Evolutionary conservation across 1,140 invertebrate species (phyloP).

Genomic region (Cydia amplana): DNA sequence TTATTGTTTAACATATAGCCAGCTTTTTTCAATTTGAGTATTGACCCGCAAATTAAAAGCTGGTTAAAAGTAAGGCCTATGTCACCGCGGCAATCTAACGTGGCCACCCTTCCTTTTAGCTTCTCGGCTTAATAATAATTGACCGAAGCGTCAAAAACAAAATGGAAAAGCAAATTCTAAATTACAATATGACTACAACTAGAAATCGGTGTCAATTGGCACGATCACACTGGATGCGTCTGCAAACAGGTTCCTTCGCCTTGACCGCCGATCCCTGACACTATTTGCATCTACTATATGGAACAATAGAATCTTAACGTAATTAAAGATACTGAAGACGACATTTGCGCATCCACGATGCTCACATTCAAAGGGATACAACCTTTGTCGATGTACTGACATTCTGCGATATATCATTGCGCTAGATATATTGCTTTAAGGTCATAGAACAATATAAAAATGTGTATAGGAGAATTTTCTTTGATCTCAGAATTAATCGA

Average conservation of each 20-base stretch:
- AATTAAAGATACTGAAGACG: constrained; percentile 34
- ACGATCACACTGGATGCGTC: constrained; percentile 1
- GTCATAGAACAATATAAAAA: constrained; percentile 5
- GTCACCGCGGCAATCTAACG: too few relatives aligned
- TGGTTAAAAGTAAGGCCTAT: too few relatives aligned
- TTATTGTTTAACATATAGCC: too few relatives aligned
- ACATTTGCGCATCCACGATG: constrained; percentile 6
- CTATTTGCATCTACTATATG: constrained; percentile 8
- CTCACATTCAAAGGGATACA: constrained; percentile 9
- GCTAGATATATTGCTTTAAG: constrained; percentile 1
- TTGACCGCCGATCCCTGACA: constrained; percentile 17
- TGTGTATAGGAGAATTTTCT: not conserved
- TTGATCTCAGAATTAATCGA: constrained; percentile 9
- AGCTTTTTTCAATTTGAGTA: too few relatives aligned
- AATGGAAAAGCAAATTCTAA: not conserved
- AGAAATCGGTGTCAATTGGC: not conserved
- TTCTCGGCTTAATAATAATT: too few relatives aligned
- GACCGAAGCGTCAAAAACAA: not conserved
- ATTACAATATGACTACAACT: not conserved
- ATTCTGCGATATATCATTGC: not conserved
- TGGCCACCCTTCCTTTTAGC: too few relatives aligned
- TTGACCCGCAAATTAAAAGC: too few relatives aligned
- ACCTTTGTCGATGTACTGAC: constrained; percentile 6
- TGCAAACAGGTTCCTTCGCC: not conserved
- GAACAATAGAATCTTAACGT: constrained; percentile 25